Evolutionary conservation across 2,113 vertebrate genomes (phyloP).

Genomic region (Petroica traversi): DNA sequence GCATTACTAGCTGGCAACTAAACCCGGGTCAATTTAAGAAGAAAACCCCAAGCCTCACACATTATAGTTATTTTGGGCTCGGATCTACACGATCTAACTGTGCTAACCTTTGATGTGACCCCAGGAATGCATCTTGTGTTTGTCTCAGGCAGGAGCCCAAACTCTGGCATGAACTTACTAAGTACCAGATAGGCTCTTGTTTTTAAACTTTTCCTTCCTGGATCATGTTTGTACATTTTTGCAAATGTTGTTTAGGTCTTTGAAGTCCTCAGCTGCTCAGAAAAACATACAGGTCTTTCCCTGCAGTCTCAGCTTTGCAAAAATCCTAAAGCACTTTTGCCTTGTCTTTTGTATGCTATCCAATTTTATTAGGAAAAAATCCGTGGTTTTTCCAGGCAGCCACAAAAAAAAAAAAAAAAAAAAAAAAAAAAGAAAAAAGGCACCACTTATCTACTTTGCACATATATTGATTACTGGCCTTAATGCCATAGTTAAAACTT

Average conservation of each 20-base stretch:
- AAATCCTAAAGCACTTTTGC: background rate
- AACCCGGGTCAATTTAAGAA: background rate
- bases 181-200: background rate
- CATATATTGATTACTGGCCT: background rate
- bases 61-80: background rate
- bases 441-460: background rate
- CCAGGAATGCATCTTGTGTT: background rate
- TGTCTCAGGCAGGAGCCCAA: background rate
- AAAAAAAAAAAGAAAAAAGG: background rate
- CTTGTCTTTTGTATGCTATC: background rate
- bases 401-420: background rate
- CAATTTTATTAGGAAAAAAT: background rate
- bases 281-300: background rate
- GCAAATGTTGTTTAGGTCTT: background rate
- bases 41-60: background rate
- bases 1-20: background rate
- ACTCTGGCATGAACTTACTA: background rate
- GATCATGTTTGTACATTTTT: background rate
- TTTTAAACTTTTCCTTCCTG: background rate
- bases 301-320: background rate
- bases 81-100: background rate
- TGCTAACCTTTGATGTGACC: background rate
- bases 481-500: background rate
- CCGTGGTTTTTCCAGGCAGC: background rate
- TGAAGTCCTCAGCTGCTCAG: background rate